Evolutionary conservation across 1,140 invertebrate species (phyloP), one percentile per base, ranked within the genome.

Genomic region (Zaprionus gabonicus): DNA sequence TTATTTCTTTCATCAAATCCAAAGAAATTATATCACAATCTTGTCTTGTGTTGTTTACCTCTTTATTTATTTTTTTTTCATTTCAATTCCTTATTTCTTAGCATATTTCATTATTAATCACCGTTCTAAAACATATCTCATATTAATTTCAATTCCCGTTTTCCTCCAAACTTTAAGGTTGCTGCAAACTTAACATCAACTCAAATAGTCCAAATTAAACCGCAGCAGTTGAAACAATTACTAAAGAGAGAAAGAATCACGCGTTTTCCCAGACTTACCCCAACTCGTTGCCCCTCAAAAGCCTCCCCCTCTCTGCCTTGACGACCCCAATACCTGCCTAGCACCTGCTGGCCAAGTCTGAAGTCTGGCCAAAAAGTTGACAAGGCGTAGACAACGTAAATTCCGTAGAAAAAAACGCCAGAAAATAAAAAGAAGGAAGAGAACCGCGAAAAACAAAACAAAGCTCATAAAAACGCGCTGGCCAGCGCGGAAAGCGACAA

Each of bases 281-380:
- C 38, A 34, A 20, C 34, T 4, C n/a, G 13, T 9, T 12, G 23
- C 3, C 27, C 49, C 15, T 20, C 4, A n/a, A 41, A 2, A 41
- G 38, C 12, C 31, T 4, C n/a, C 15, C 38, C 2, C 15, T 28
- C 2, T 6, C 7, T 31, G 1, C 28, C 7, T 3, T 9, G 6
- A 0, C 27, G 27, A 10, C 27, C n/a, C 56, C 41, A 17, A 17
- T n/a, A n/a, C 36, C 17, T 36, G 27, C 20, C 63, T 36, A 56
- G 36, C 82, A 74, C 65, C 76, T 86, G 82, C 76, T 66, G 46
- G 65, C 59, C 55, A 71, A 71, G 53, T 59, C 58, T 77, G 62
- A 80, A 72, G 84, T 77, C 83, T 86, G 83, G 73, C 73, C 77
- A 72, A 82, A 87, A 80, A 80, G 77, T 75, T 75, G 84, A 78